phyloP scores from a whole-genome alignment of 2,888 invertebrate genomes.

The Tholera decimalis region DNA sequence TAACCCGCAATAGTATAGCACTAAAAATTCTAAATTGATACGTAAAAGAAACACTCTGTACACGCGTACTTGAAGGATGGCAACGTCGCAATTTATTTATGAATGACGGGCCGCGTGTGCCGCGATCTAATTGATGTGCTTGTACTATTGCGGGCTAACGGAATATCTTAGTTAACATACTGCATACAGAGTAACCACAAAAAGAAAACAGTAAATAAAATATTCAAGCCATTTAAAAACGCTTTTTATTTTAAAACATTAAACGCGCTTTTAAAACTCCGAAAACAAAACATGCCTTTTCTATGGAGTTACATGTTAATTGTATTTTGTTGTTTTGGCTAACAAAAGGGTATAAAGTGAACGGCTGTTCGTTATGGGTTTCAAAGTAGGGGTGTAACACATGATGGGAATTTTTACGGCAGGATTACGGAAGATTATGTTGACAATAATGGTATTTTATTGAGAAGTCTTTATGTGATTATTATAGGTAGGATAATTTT shows the following conservation, averaged over 20 bases:
- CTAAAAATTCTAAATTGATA: too few species aligned
- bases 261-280: constrained; percentile 38
- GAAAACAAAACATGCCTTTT: constrained; percentile 18
- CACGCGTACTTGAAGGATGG: too few species aligned
- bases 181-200: too few species aligned
- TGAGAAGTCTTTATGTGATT: background rate
- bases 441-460: constrained; percentile 24
- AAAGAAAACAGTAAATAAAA: background rate
- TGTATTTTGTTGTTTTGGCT: constrained; percentile 45
- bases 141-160: too few species aligned
- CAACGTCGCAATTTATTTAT: too few species aligned
- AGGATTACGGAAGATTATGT: constrained; percentile 23
- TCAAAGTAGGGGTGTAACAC: constrained; percentile 30
- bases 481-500: background rate
- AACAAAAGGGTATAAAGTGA: constrained; percentile 27
- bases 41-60: too few species aligned
- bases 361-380: constrained; percentile 31
- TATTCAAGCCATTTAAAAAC: background rate
- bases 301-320: constrained; percentile 4
- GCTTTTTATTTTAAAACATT: constrained; percentile 9
- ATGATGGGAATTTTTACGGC: constrained; percentile 50
- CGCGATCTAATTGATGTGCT: too few species aligned
- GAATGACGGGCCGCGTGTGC: too few species aligned
- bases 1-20: too few species aligned
- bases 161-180: too few species aligned